Evolutionary conservation across 2,888 invertebrate species (phyloP).

Genomic region (Drosophila ustulata): DNA sequence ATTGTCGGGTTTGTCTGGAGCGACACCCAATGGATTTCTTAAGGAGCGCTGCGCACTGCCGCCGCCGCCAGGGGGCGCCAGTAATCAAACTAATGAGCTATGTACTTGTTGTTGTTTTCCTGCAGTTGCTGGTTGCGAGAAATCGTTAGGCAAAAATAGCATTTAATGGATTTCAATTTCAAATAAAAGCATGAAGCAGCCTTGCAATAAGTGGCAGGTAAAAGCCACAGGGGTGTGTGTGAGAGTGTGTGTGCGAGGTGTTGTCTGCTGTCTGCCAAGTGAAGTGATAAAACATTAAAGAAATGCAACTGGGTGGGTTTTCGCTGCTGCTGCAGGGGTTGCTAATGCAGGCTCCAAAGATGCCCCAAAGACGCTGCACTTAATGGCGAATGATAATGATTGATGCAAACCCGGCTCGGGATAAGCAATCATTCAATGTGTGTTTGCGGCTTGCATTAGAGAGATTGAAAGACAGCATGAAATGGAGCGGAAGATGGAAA

Average conservation of each 20-base stretch:
- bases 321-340: constrained; percentile 51
- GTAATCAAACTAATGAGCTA: constrained; percentile 77
- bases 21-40: constrained; percentile 7
- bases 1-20: constrained; percentile 1
- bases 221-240: constrained; percentile 4
- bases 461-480: constrained; percentile 51
- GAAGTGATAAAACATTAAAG: constrained; percentile 79
- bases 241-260: background rate
- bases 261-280: constrained; percentile 53
- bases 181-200: constrained; percentile 49
- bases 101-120: constrained; percentile 23
- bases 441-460: constrained; percentile 56
- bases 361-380: constrained; percentile 56
- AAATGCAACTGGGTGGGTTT: constrained; percentile 43
- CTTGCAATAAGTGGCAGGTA: constrained; percentile 49
- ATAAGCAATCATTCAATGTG: constrained; percentile 79
- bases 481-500: constrained; percentile 33
- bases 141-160: constrained; percentile 79
- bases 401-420: constrained; percentile 63
- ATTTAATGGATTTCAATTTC: constrained; percentile 84
- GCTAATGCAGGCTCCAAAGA: constrained; percentile 55
- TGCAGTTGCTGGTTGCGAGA: background rate
- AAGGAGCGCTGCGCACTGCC: constrained; percentile 1
- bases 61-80: constrained; percentile 63
- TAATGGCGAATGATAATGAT: constrained; percentile 80